Conservation (phyloP, 2,113 vertebrate species). For the Lepus europaeus region DNA sequence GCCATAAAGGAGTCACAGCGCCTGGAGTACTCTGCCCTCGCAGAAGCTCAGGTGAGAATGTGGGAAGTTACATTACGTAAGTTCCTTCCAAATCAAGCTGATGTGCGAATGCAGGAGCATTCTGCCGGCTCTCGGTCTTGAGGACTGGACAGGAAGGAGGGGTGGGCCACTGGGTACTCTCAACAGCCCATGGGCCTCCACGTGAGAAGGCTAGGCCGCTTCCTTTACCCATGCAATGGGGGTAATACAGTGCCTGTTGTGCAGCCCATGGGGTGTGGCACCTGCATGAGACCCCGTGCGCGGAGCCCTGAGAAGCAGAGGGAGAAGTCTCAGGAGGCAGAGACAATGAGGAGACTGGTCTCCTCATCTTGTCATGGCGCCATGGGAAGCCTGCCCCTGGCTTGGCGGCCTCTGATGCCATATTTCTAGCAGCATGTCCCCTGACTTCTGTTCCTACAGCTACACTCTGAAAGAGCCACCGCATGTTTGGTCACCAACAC, state of each 20-base stretch:
- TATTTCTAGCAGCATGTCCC: not conserved
- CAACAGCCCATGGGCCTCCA: not conserved
- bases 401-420: not conserved
- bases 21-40: too few relatives aligned
- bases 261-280: not conserved
- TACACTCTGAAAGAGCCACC: not conserved
- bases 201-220: not conserved
- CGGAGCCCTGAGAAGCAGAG: not conserved
- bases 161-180: accelerated
- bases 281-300: not conserved
- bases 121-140: not conserved
- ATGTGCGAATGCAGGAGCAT: not conserved
- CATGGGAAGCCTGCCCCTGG: not conserved
- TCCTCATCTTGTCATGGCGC: not conserved
- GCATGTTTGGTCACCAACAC: not conserved
- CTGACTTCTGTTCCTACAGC: not conserved
- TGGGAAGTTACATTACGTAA: not conserved
- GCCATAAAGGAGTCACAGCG: not conserved
- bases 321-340: not conserved
- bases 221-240: not conserved
- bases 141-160: not conserved
- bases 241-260: too few relatives aligned
- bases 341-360: not conserved
- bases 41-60: not conserved
- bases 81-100: not conserved